These are phyloP conservation scores for Silurus asotus DNA, from an alignment of 2,113 vertebrate species.

Conservation along the genomic window DNA sequence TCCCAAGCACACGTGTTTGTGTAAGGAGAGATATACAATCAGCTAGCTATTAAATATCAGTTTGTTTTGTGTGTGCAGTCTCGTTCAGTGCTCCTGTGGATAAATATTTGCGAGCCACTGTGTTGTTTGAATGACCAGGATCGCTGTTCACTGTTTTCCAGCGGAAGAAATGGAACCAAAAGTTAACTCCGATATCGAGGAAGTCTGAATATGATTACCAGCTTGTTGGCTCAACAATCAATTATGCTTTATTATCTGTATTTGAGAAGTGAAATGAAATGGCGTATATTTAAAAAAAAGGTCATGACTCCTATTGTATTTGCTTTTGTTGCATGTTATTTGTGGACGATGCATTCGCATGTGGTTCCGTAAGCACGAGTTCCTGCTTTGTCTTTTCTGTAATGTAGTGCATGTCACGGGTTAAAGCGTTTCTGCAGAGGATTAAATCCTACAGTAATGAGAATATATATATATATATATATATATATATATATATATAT, in stretches of 20 bases:
- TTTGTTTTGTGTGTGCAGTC: neutral
- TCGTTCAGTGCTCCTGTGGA: neutral
- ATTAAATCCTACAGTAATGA: neutral
- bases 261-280: conserved; percentile 20
- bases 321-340: neutral
- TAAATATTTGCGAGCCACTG: conserved; percentile 11
- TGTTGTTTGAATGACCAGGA: neutral
- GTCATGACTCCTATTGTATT: neutral
- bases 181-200: neutral
- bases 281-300: neutral
- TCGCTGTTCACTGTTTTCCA: neutral
- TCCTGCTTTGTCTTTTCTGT: neutral
- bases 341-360: neutral
- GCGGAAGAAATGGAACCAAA: neutral
- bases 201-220: conserved; percentile 2
- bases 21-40: neutral
- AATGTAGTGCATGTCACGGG: neutral
- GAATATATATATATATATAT: too few species aligned
- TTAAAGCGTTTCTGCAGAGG: neutral
- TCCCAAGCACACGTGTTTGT: neutral
- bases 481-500: too few species aligned
- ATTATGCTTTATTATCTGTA: neutral
- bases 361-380: neutral
- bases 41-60: neutral
- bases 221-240: conserved; percentile 6